Conservation (phyloP, 1,140 invertebrate species). For the Procambarus virginalis region DNA sequence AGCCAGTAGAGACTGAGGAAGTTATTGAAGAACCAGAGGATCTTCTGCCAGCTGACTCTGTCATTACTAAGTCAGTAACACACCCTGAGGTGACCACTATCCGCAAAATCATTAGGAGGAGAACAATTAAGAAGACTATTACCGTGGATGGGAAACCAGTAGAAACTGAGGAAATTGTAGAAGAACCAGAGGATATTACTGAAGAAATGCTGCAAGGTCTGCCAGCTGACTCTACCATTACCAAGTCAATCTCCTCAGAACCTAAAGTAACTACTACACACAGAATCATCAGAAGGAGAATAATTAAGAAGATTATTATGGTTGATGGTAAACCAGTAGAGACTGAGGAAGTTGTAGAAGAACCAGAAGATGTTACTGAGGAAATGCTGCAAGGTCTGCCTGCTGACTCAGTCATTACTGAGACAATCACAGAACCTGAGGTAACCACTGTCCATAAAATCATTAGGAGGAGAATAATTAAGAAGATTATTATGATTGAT, state of each 20-base stretch:
- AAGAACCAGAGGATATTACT: slow-evolving; percentile 26
- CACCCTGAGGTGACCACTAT: no score
- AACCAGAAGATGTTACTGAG: slow-evolving; percentile 27
- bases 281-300: neutral
- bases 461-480: slow-evolving; percentile 16
- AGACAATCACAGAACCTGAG: slow-evolving; percentile 14
- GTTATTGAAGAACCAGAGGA: slow-evolving; percentile 33
- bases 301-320: neutral
- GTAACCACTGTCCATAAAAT: slow-evolving; percentile 1
- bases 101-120: neutral
- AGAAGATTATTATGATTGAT: slow-evolving; percentile 19
- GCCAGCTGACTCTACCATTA: slow-evolving; percentile 33
- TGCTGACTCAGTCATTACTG: slow-evolving; percentile 29
- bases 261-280: neutral
- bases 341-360: slow-evolving; percentile 25
- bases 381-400: slow-evolving; percentile 13
- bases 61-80: slow-evolving; percentile 15
- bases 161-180: slow-evolving; percentile 24
- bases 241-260: neutral
- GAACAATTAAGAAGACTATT: neutral
- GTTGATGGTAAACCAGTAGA: slow-evolving; percentile 36
- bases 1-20: no score
- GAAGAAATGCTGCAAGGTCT: slow-evolving; percentile 14
- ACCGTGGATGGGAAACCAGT: slow-evolving; percentile 30
- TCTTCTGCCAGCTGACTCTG: slow-evolving; percentile 19